These are phyloP conservation scores for Trachymyrmex septentrionalis DNA, from an alignment of 1,140 invertebrate genomes.

Conservation along the genomic window DNA sequence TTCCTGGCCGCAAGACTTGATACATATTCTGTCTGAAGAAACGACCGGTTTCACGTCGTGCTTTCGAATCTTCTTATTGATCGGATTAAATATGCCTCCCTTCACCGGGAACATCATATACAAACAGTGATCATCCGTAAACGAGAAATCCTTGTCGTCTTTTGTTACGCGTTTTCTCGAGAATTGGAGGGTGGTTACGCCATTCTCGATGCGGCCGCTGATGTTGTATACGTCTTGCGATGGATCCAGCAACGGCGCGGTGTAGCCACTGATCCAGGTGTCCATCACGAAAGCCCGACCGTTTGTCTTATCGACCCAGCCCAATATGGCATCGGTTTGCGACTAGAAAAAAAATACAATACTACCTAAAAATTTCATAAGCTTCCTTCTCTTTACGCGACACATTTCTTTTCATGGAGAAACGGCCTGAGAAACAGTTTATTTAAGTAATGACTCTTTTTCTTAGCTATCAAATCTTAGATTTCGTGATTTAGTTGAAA, in stretches of 20 bases:
- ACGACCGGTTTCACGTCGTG: conserved; percentile 93
- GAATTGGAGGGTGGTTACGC: conserved; percentile 93
- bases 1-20: conserved; percentile 91
- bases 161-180: conserved; percentile 92
- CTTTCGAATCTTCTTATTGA: conserved; percentile 95
- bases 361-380: background rate
- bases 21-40: conserved; percentile 93
- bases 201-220: conserved; percentile 91
- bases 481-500: background rate
- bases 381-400: background rate
- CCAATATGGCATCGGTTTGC: conserved; percentile 94
- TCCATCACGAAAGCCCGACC: conserved; percentile 95
- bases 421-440: no score
- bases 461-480: no score
- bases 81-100: conserved; percentile 93
- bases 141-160: conserved; percentile 93
- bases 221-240: conserved; percentile 92
- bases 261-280: conserved; percentile 94
- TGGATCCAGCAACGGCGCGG: conserved; percentile 91
- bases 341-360: conserved; percentile 86
- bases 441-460: no score
- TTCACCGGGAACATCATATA: conserved; percentile 96
- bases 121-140: conserved; percentile 93
- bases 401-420: background rate
- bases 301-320: conserved; percentile 93